Conservation (phyloP, 37 sponge, comb jelly and placozoan species). For the Axinella damicornis region DNA sequence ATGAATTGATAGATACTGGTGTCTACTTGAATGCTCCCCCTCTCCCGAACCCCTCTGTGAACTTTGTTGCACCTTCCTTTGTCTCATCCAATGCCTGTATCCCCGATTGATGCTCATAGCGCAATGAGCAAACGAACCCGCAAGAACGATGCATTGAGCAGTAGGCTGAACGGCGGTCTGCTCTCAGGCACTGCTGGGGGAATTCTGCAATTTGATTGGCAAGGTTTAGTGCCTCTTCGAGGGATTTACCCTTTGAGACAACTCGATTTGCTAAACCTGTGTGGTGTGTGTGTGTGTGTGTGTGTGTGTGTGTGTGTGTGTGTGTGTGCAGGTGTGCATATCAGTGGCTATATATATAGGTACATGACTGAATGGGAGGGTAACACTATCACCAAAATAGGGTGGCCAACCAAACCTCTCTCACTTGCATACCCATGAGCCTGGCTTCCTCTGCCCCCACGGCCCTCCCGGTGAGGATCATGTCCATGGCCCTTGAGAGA, state of each 20-base stretch:
- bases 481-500: constrained; percentile 75
- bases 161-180: constrained; percentile 56
- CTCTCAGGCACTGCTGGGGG: constrained; percentile 65
- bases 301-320: neutral
- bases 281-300: neutral
- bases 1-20: too few species aligned
- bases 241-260: constrained; percentile 52
- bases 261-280: constrained; percentile 72
- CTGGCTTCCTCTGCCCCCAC: constrained; percentile 68
- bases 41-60: constrained; percentile 30
- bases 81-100: constrained; percentile 7
- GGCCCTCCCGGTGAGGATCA: constrained; percentile 77
- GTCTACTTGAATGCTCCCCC: constrained; percentile 28
- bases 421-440: constrained; percentile 26
- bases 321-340: neutral
- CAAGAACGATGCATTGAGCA: constrained; percentile 3
- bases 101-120: too few species aligned
- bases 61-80: constrained; percentile 29
- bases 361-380: neutral
- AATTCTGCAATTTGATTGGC: constrained; percentile 59
- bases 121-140: too few species aligned
- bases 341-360: neutral
- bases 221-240: constrained; percentile 53
- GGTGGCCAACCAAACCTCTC: neutral
- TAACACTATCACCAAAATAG: neutral